Percentiles rank a stretch among this genome's conserved stretches.
These are phyloP conservation scores for Tribolium freemani DNA, from an alignment of 2,888 invertebrate species.

Conservation along the genomic window DNA sequence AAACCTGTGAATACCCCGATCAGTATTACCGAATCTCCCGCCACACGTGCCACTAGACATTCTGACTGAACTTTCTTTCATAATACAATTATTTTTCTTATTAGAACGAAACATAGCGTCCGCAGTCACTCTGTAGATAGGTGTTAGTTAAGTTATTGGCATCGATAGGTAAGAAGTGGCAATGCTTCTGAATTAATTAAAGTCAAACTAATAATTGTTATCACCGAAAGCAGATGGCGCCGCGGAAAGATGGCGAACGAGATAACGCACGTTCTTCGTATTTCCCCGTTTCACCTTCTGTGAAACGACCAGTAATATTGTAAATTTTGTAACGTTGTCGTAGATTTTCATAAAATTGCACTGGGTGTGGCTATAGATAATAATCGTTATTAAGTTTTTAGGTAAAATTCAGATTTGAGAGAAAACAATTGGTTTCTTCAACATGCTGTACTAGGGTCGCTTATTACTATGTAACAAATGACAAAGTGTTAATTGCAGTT, in stretches of 20 bases:
- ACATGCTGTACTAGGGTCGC: conserved; percentile 10
- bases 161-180: conserved; percentile 48
- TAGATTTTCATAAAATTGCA: conserved; percentile 58
- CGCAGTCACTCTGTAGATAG: conserved; percentile 52
- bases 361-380: conserved; percentile 49
- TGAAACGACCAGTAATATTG: conserved; percentile 63
- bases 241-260: conserved; percentile 40
- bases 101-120: conserved; percentile 43
- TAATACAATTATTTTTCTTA: conserved; percentile 42
- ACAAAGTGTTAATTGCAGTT: conserved; percentile 26
- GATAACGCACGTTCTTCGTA: conserved; percentile 31
- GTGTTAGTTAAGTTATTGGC: conserved; percentile 52
- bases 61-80: conserved; percentile 41
- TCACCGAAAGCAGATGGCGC: conserved; percentile 52
- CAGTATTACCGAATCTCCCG: conserved; percentile 13
- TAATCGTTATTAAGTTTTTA: conserved; percentile 32
- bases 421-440: conserved; percentile 1
- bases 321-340: conserved; percentile 65
- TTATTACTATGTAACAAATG: neutral
- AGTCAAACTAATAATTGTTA: conserved; percentile 50
- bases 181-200: conserved; percentile 54
- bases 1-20: conserved; percentile 26
- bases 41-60: conserved; percentile 12
- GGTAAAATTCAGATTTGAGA: conserved; percentile 1
- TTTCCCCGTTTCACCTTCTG: conserved; percentile 36